A percentile compares a stretch with the other conserved stretches of the same genome.
These are phyloP conservation scores for Thyatira batis DNA, from an alignment of 2,888 invertebrate genomes.

Conservation along the genomic window DNA sequence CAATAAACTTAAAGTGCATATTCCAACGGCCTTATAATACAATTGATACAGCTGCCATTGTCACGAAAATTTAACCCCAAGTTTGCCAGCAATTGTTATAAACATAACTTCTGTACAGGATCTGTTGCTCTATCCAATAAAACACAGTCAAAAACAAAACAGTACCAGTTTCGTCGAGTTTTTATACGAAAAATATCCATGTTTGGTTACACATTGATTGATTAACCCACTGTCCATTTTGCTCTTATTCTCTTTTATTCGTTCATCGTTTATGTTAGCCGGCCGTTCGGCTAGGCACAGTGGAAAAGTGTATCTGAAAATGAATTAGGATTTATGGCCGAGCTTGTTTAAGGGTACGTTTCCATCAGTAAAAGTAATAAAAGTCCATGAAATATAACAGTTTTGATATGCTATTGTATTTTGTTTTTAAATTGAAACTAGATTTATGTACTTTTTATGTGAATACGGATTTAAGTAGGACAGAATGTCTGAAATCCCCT, in stretches of 20 bases:
- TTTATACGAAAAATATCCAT: conserved; percentile 11
- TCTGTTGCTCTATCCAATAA: not conserved
- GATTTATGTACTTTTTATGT: no score
- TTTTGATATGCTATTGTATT: no score
- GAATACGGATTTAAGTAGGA: no score
- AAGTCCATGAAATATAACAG: conserved; percentile 5
- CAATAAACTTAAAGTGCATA: no score
- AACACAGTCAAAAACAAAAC: not conserved
- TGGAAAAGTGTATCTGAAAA: conserved; percentile 18
- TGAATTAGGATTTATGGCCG: conserved; percentile 9
- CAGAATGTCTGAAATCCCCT: no score
- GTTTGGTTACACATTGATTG: conserved; percentile 21
- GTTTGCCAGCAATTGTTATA: not conserved
- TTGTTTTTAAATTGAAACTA: not conserved
- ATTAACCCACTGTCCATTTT: conserved; percentile 21
- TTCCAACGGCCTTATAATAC: no score
- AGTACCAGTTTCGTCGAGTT: not conserved
- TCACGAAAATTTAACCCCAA: no score
- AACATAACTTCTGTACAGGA: not conserved
- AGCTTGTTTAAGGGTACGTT: conserved; percentile 4
- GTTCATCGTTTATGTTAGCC: conserved; percentile 14
- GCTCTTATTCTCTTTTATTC: not conserved
- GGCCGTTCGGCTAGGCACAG: conserved; percentile 14
- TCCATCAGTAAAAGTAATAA: conserved; percentile 6
- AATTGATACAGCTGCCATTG: no score